phyloP scores from a whole-genome alignment of 2,797 vertebrate species.

The Tokudaia muenninki region DNA sequence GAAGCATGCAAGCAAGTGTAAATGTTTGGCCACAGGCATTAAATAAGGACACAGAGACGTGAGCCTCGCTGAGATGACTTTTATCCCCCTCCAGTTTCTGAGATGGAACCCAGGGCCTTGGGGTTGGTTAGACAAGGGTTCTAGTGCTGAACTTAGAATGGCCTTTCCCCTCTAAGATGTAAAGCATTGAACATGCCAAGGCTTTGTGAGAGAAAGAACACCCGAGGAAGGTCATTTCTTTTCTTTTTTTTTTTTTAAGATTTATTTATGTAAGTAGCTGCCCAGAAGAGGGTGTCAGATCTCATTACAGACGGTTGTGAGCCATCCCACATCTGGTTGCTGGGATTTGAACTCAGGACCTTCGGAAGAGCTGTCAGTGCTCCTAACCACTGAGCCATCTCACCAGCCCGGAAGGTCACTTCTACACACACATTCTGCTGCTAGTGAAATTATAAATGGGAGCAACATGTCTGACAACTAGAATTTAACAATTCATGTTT shows the following conservation, averaged over 20 bases:
- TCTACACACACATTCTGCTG: background rate
- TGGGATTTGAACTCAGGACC: no score
- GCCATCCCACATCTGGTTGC: no score
- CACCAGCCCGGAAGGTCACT: no score
- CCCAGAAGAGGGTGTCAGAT: no score
- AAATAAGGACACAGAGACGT: background rate
- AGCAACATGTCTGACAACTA: background rate
- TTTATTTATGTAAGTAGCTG: no score
- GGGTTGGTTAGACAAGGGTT: background rate
- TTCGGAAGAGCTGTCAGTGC: no score
- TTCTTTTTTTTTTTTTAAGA: no score
- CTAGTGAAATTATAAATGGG: background rate
- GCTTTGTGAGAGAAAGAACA: no score
- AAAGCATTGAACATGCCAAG: background rate
- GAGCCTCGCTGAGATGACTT: background rate
- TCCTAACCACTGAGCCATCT: no score
- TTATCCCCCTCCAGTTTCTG: background rate
- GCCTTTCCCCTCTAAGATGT: background rate
- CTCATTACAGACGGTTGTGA: no score
- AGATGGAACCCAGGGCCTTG: background rate
- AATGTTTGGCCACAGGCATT: background rate
- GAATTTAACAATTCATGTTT: background rate
- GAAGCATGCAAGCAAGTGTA: background rate
- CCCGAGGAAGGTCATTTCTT: fast-evolving
- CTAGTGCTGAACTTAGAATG: background rate